Evolutionary conservation across 1,140 invertebrate genomes (phyloP), one percentile per base, ranked within the genome.

Genomic region (Maconellicoccus hirsutus): DNA sequence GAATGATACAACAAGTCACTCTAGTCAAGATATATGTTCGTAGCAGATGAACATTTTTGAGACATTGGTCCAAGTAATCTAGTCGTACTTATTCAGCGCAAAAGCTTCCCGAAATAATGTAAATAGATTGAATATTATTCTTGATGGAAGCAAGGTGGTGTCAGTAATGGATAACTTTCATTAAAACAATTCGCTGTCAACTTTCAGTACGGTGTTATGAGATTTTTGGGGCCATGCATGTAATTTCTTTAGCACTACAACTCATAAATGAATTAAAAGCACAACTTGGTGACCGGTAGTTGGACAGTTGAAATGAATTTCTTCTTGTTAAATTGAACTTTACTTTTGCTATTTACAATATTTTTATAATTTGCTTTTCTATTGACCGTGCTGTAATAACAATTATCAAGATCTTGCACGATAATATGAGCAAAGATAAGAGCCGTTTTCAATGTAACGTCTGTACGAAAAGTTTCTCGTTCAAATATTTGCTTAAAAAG

Each of bases 381-480:
- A 33, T 33, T 33, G 29, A 33, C 12, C 33, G 33, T 52, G n/a
- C 42, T 8, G n/a, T 16, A 4, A 52, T 4, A 8, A 19, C n/a
- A 52, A 52, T 52, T 16, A 8, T 52, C n/a, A 52, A 52, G 42
- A 52, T 3, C 29, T 33, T 33, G 12, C 29, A 3, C 12, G 29
- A 33, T 16, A 23, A 66, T 8, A 66, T 66, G 61, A 66, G 61
- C 25, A 66, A 66, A 25, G 21, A 25, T 2, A 66, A 66, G 25
- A 10, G 19, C 25, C 19, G 61, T 10, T 66, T 66, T 66, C 10
- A 73, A 39, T 79, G 78, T 72, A 74, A 75, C 1, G 77, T 79
- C 66, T 80, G 78, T 70, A 74, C 74, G 14, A 77, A 77, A 59
- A 71, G 73, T 71, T 83, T 83, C 78, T 78, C 75, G 23, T 75